phyloP scores from a whole-genome alignment of 53 echinoderm and acorn worm species.

The Temnopleurus reevesii region DNA sequence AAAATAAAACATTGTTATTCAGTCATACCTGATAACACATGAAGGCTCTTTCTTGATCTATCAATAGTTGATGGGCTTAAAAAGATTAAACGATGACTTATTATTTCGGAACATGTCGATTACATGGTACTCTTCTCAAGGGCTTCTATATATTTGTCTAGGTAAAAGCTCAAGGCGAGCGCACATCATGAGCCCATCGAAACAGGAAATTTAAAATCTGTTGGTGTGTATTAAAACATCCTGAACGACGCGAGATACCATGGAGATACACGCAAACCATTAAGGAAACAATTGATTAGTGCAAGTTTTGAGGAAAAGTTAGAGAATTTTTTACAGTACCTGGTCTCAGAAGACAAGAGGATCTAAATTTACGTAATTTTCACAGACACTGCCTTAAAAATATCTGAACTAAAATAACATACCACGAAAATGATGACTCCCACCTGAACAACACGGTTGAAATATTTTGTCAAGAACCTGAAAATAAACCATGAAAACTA shows the following conservation, averaged over 20 bases:
- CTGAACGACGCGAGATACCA: neutral
- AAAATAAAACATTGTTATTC: too few relatives aligned
- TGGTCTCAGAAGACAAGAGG: neutral
- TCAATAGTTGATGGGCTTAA: too few relatives aligned
- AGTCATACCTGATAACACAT: too few relatives aligned
- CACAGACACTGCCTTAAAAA: too few relatives aligned
- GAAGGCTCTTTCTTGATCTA: too few relatives aligned
- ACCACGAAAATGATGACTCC: too few relatives aligned
- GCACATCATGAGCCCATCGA: neutral
- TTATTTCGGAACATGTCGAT: neutral
- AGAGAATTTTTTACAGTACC: neutral
- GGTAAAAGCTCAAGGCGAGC: neutral
- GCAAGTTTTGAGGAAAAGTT: neutral
- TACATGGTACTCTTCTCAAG: neutral
- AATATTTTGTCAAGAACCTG: too few relatives aligned
- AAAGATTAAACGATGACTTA: too few relatives aligned
- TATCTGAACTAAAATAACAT: too few relatives aligned
- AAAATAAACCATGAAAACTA: too few relatives aligned
- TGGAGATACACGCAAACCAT: neutral
- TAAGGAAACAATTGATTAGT: conserved; percentile 15
- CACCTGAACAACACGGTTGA: too few relatives aligned
- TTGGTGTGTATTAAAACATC: conserved; percentile 19
- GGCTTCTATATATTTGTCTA: neutral
- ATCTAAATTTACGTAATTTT: too few relatives aligned
- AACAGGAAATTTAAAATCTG: neutral